A percentile compares a stretch with the other conserved stretches of the same genome.
phyloP scores from a whole-genome alignment of 2,888 invertebrate genomes.

The Crioceris asparagi region DNA sequence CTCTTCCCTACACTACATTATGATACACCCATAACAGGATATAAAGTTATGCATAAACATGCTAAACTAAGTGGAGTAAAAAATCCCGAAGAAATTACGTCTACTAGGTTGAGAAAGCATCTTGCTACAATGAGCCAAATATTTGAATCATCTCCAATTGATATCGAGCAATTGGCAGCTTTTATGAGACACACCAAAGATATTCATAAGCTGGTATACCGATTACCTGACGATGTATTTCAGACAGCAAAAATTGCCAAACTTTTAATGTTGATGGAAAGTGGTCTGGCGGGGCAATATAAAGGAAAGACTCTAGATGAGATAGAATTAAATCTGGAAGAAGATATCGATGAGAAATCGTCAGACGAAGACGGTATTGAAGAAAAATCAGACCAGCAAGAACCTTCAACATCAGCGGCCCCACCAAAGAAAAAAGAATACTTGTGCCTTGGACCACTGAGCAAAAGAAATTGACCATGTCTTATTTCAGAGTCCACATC shows the following conservation, averaged over 20 bases:
- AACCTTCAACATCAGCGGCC: neutral
- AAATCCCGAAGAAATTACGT: too few relatives aligned
- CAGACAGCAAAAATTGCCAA: conserved; percentile 18
- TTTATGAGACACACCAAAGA: too few relatives aligned
- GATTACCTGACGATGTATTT: too few relatives aligned
- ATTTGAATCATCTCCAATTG: conserved; percentile 7
- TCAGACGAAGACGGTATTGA: conserved; percentile 2
- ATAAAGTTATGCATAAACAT: conserved; percentile 8
- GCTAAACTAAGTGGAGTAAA: conserved; percentile 6
- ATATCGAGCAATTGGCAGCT: conserved; percentile 6
- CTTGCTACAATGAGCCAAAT: too few relatives aligned
- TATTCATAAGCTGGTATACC: conserved; percentile 7
- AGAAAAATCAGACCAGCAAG: too few relatives aligned
- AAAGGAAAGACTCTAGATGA: too few relatives aligned
- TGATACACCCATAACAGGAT: conserved; percentile 7
- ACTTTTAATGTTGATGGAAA: conserved; percentile 16
- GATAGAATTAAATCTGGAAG: conserved; percentile 16
- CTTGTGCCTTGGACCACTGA: too few relatives aligned
- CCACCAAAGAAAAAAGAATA: neutral
- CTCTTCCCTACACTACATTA: conserved; percentile 3
- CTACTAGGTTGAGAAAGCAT: too few relatives aligned
- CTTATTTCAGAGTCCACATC: conserved; percentile 2
- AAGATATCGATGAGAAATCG: conserved; percentile 6
- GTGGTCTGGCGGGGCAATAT: conserved; percentile 15
- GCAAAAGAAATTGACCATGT: conserved; percentile 1